These are phyloP conservation scores for Chauna torquata DNA, from an alignment of 2,113 vertebrate species.

Conservation along the genomic window DNA sequence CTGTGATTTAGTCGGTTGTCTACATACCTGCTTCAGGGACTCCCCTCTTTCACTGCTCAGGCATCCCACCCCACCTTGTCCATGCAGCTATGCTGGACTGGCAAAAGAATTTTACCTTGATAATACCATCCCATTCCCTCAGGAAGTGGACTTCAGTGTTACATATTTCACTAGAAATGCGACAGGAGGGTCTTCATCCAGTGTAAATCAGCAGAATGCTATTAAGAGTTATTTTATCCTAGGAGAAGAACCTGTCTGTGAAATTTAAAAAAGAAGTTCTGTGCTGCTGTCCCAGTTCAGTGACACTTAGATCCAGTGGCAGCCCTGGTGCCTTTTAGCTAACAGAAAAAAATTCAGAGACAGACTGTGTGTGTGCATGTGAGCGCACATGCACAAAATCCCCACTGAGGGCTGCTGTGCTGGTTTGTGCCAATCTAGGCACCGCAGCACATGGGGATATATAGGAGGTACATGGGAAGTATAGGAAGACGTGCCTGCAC, in stretches of 20 bases:
- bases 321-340: neutral
- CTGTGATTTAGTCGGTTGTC: neutral
- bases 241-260: neutral
- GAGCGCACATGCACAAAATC: neutral
- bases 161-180: neutral
- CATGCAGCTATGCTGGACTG: neutral
- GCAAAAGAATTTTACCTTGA: neutral
- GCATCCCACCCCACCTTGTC: no score
- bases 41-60: neutral
- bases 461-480: neutral
- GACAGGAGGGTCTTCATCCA: neutral
- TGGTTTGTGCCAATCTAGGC: neutral
- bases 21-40: neutral
- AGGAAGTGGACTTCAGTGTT: rapidly evolving
- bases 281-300: neutral
- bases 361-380: rapidly evolving
- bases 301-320: neutral
- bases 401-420: neutral
- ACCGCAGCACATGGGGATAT: neutral
- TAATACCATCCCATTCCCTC: neutral
- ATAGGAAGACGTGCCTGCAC: neutral
- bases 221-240: neutral
- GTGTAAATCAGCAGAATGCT: neutral
- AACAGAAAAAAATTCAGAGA: neutral
- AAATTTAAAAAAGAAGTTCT: neutral